Base-by-base conservation (phyloP, 1,140 invertebrate genomes). In the Danaus melanippus region DNA sequence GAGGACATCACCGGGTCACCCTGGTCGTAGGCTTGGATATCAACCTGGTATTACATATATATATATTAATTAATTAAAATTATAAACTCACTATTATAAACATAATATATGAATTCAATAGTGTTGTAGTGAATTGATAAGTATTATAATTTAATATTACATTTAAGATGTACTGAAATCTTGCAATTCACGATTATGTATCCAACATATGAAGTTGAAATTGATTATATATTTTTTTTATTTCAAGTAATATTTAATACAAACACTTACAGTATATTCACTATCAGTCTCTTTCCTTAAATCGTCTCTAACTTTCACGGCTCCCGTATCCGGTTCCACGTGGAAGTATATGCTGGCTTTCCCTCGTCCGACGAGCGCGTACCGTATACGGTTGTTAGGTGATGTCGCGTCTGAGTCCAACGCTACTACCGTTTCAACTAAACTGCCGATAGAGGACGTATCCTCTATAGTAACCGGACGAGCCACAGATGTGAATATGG, bases 21-120 rank as follows among this genome's bases (percentile, higher is more conserved):
- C 60, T 95, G 89, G 76, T 98, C 96, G 72, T 94, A 95, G 0
- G 94, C 96, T 58, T 92, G 90, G 0, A 98, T 92, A 74, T 95
- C 93, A 46, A 97, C 91, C 86, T 88, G 56, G 6, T 67, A 50
- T 45, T 7, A 8, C 2, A 32, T 8, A 3, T 32, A 32, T 4
- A 32, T 32, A 32, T 4, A 32, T 32, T 32, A 32, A 32, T 3
- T 32, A 21, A 21, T 21, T 21, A 21, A 21, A 21, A 2, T n/a
- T n/a, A n/a, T n/a, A n/a, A n/a, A n/a, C n/a, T n/a, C n/a, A n/a
- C 4, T 32, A 7, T 32, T 0, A 32, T 4, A 32, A 32, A 32
- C 7, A 32, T 32, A 0, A 32, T 32, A 32, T 32, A 2, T 32
- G 21, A 32, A 3, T 32, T 32, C 15, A 32, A 32, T 32, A 3